phyloP scores from a whole-genome alignment of 1,140 invertebrate species.

The Drosophila paulistorum region DNA sequence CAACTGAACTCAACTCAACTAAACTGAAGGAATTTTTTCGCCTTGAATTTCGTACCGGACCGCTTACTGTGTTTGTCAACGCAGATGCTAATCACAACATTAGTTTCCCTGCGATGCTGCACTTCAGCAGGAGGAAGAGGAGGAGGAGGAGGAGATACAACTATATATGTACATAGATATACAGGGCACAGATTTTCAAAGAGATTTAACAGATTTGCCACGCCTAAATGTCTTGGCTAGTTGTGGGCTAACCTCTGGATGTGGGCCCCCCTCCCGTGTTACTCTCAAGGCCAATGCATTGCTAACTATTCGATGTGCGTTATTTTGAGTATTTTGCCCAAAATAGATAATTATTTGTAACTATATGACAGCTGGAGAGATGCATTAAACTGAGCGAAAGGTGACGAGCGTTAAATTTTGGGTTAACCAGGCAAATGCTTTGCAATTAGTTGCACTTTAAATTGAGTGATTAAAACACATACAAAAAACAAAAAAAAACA shows the following conservation, averaged over 20 bases:
- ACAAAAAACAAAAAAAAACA: not conserved
- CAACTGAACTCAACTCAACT: slow-evolving; percentile 5
- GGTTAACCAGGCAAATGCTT: slow-evolving; percentile 61
- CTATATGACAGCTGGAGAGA: slow-evolving; percentile 66
- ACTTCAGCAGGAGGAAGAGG: slow-evolving; percentile 46
- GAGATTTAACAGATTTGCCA: slow-evolving; percentile 49
- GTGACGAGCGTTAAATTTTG: slow-evolving; percentile 63
- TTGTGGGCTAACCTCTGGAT: slow-evolving; percentile 7
- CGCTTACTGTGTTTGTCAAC: slow-evolving; percentile 81
- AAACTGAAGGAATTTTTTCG: slow-evolving; percentile 26
- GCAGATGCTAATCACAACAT: slow-evolving; percentile 83
- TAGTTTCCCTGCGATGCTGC: slow-evolving; percentile 63
- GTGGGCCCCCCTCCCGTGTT: not conserved
- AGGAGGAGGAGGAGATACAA: slow-evolving; percentile 1
- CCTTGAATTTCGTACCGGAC: slow-evolving; percentile 52
- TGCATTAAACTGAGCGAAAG: slow-evolving; percentile 38
- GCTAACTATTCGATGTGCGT: not conserved
- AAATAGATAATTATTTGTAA: slow-evolving; percentile 74
- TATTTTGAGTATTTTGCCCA: slow-evolving; percentile 61
- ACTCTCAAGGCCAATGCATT: not conserved
- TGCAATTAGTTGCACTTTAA: slow-evolving; percentile 50
- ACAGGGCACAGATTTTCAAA: slow-evolving; percentile 18
- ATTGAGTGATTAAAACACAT: slow-evolving; percentile 25
- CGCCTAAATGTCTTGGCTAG: slow-evolving; percentile 37
- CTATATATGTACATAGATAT: slow-evolving; percentile 36